These are phyloP conservation scores for Acholoe squamosa DNA, from an alignment of 2,888 invertebrate species.

Conservation along the genomic window DNA sequence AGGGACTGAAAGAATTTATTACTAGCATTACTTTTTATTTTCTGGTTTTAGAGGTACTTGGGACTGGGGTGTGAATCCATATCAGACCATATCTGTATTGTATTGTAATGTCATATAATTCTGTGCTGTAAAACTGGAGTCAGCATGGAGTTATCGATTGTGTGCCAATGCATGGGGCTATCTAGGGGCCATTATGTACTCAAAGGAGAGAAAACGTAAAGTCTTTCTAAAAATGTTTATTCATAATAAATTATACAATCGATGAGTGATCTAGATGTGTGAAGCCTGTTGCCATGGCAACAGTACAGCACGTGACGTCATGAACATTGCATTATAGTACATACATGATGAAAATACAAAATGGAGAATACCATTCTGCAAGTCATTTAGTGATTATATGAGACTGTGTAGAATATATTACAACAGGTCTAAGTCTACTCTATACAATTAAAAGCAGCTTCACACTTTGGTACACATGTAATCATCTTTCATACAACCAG, in stretches of 20 bases:
- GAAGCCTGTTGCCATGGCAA: neutral
- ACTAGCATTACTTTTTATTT: no score
- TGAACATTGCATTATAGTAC: neutral
- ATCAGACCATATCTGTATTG: no score
- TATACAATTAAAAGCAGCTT: neutral
- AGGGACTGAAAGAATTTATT: no score
- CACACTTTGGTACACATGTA: neutral
- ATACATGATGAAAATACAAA: neutral
- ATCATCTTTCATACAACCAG: neutral
- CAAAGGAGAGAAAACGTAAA: no score
- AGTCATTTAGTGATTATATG: neutral
- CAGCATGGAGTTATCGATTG: no score
- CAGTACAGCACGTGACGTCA: neutral
- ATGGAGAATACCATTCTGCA: no score
- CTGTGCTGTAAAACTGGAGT: no score
- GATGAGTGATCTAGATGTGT: slow-evolving; percentile 16
- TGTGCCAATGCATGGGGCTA: no score
- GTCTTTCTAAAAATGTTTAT: slow-evolving; percentile 30
- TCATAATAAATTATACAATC: slow-evolving; percentile 49
- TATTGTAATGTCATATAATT: no score
- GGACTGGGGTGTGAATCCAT: no score
- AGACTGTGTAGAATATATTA: neutral
- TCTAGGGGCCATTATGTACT: no score
- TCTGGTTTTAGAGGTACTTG: no score
- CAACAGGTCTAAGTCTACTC: neutral